These are phyloP conservation scores for Minunthozetes semirufus DNA, from an alignment of 2,888 invertebrate genomes.

Conservation along the genomic window DNA sequence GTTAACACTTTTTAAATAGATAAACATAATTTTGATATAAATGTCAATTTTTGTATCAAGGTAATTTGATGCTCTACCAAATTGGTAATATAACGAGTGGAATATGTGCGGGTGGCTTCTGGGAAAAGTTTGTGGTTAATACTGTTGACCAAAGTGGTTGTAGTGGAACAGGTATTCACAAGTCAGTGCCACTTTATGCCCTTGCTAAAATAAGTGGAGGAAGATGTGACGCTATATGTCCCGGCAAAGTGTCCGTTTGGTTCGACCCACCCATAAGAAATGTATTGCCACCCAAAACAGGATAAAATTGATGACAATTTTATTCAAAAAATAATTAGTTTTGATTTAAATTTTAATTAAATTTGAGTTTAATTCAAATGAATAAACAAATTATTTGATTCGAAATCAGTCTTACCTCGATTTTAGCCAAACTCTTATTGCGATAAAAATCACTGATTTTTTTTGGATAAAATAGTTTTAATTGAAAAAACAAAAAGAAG, in stretches of 20 bases:
- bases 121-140: constrained; percentile 1
- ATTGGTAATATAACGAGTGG: not conserved
- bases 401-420: no score
- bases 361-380: no score
- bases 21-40: not conserved
- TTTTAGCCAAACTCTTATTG: no score
- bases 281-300: not conserved
- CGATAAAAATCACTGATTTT: no score
- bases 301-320: not conserved
- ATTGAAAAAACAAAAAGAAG: no score
- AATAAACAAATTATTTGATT: no score
- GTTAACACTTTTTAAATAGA: not conserved
- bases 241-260: not conserved
- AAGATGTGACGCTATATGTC: not conserved
- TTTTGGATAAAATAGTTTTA: no score
- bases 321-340: not conserved
- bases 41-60: not conserved
- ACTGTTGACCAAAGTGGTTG: not conserved
- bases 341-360: not conserved
- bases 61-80: not conserved
- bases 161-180: not conserved
- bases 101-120: not conserved
- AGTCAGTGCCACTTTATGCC: not conserved
- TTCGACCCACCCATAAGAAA: constrained; percentile 9
- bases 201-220: not conserved